Base-by-base conservation (phyloP, 2,888 invertebrate species). In the Amphimallon solstitiale region DNA sequence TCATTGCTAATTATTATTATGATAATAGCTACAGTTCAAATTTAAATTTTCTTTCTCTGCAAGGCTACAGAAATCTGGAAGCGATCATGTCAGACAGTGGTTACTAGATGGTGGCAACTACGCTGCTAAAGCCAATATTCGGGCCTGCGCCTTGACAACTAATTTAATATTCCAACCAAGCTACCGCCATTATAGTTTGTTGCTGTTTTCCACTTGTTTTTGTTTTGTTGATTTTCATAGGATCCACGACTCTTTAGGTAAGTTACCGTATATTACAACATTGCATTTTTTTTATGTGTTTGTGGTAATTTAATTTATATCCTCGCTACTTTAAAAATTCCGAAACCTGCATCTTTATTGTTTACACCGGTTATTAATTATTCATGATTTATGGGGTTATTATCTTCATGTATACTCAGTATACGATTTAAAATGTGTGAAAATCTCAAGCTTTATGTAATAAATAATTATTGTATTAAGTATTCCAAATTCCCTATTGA, bases 171-270 rank as follows among this genome's bases (percentile, higher is more conserved):
- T 71, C 67, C 66, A 46, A 65, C 67, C 64, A 66, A 70, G 68
- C 66, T 68, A 67, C 51, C 71, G 71, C 71, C 71, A 71, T 71
- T 71, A 61, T 62, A 62, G 69, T 71, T 68, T 66, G 67, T 68
- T 67, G 61, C 64, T 64, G 59, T 68, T 71, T 70, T 54, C 38
- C 62, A 40, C 62, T 62, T 62, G 63, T 51, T 59, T 68, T 68
- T 67, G 63, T 70, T 66, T 71, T 70, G 63, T 64, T 37, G 43
- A 38, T 51, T 52, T 37, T 45, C 61, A 51, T 56, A 56, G 35
- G 62, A 60, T 37, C 59, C 45, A 65, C 61, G 66, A 67, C 65
- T 38, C 51, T 52, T 49, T 62, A 60, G 68, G 70, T 70, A 64
- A 68, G 70, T 70, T 52, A 61, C 45, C 15, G 21, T 56, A 56